phyloP scores from a whole-genome alignment of 1,140 invertebrate genomes.

The Pachypeltis micranthus region DNA sequence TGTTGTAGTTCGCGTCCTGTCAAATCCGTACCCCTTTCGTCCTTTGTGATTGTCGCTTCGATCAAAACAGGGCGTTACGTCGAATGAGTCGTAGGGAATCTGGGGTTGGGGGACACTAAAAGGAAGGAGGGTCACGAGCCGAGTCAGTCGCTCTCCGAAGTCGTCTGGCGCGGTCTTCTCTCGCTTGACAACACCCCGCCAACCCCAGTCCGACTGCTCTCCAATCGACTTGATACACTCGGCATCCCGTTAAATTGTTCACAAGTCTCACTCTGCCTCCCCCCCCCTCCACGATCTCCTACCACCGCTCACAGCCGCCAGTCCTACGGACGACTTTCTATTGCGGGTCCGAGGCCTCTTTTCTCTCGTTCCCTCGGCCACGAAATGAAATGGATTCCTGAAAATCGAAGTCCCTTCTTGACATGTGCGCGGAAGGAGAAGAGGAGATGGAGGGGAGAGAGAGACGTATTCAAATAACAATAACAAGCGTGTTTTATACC shows the following conservation, averaged over 20 bases:
- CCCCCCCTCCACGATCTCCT: background rate
- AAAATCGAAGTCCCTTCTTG: constrained; percentile 14
- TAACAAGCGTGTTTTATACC: too few species aligned
- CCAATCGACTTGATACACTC: constrained; percentile 10
- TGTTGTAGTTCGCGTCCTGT: too few species aligned
- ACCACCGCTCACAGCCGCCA: too few species aligned
- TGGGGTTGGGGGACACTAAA: too few species aligned
- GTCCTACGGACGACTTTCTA: background rate
- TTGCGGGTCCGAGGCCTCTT: background rate
- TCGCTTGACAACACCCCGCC: background rate
- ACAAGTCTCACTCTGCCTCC: constrained; percentile 2
- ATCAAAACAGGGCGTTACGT: too few species aligned
- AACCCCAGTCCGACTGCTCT: background rate
- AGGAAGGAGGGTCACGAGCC: too few species aligned
- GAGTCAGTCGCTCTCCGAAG: background rate
- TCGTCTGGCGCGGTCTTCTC: background rate
- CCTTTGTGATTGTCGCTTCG: too few species aligned
- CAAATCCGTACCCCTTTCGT: too few species aligned
- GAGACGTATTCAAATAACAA: too few species aligned
- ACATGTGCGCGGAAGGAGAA: too few species aligned
- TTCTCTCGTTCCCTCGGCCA: constrained; percentile 3
- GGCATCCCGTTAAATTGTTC: constrained; percentile 15
- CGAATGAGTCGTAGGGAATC: too few species aligned
- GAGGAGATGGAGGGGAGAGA: too few species aligned
- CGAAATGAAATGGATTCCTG: constrained; percentile 16